Conservation (phyloP, 64 coral and sea anemone species). For the Montipora capricornis region DNA sequence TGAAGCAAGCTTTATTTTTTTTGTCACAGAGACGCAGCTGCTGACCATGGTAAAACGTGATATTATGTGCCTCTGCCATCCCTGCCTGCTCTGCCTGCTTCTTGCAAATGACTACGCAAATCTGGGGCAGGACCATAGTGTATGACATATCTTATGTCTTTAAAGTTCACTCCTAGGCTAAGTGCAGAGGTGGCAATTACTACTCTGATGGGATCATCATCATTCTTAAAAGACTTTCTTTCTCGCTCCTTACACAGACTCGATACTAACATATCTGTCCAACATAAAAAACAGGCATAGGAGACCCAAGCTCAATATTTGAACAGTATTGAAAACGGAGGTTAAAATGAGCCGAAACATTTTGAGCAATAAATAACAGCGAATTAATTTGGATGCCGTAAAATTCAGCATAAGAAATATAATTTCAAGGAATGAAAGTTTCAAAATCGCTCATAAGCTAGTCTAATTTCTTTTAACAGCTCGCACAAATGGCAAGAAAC, state of each 20-base stretch:
- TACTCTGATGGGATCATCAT: neutral
- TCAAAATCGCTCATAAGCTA: too few species aligned
- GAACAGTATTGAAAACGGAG: too few species aligned
- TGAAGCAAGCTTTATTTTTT: slow-evolving; percentile 14
- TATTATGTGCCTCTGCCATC: neutral
- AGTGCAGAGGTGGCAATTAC: slow-evolving; percentile 11
- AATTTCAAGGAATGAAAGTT: too few species aligned
- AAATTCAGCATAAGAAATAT: too few species aligned
- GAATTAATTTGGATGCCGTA: too few species aligned
- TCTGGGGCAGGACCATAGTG: slow-evolving; percentile 26
- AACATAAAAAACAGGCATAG: too few species aligned
- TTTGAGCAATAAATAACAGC: too few species aligned
- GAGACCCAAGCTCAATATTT: too few species aligned
- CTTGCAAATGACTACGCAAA: slow-evolving; percentile 5
- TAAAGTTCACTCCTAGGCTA: slow-evolving; percentile 1
- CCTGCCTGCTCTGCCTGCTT: slow-evolving; percentile 10
- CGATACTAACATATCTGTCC: too few species aligned
- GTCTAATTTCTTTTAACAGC: too few species aligned
- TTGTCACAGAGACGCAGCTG: slow-evolving; percentile 8
- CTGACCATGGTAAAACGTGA: neutral
- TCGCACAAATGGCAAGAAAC: too few species aligned
- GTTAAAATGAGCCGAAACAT: too few species aligned
- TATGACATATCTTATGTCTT: slow-evolving; percentile 35
- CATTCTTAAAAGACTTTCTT: neutral
- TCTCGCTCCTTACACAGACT: neutral